Percentiles rank a stretch among this genome's conserved stretches.
Conservation (phyloP, 2,888 invertebrate species). For the Cyaniris semiargus region DNA sequence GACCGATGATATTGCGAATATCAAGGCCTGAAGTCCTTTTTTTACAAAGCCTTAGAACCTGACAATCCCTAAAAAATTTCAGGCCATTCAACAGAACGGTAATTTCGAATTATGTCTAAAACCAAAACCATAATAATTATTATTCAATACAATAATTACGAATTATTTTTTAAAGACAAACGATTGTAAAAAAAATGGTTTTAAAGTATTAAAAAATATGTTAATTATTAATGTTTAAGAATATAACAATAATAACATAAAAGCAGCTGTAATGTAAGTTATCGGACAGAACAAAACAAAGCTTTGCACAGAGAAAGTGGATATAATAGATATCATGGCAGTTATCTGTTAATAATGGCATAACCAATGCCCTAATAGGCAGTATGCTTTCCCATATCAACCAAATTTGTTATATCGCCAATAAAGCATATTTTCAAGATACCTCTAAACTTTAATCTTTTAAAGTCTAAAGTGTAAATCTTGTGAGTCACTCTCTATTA, state of each 20-base stretch:
- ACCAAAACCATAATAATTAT: too few relatives aligned
- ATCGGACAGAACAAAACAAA: constrained; percentile 12
- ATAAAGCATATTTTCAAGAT: constrained; percentile 1
- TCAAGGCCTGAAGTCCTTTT: constrained; percentile 75
- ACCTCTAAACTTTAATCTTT: background rate
- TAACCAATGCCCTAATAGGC: constrained; percentile 12
- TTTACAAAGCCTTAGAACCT: constrained; percentile 67
- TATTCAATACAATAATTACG: too few relatives aligned
- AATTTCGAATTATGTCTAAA: too few relatives aligned
- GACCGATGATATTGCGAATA: constrained; percentile 64
- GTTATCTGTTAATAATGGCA: constrained; percentile 6
- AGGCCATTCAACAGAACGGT: background rate
- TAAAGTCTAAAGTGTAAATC: background rate
- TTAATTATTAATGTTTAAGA: background rate
- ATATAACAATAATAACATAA: background rate
- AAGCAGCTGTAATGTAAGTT: background rate
- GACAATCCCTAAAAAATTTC: constrained; percentile 38
- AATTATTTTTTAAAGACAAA: too few relatives aligned
- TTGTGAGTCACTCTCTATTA: background rate
- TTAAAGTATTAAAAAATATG: too few relatives aligned
- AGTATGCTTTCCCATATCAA: constrained; percentile 17
- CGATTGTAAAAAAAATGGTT: too few relatives aligned
- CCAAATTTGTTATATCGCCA: constrained; percentile 20
- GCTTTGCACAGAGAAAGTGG: constrained; percentile 15
- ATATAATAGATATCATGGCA: background rate